phyloP scores from a whole-genome alignment of 1,140 invertebrate genomes.

The Aphaenogaster ashmeadi region DNA sequence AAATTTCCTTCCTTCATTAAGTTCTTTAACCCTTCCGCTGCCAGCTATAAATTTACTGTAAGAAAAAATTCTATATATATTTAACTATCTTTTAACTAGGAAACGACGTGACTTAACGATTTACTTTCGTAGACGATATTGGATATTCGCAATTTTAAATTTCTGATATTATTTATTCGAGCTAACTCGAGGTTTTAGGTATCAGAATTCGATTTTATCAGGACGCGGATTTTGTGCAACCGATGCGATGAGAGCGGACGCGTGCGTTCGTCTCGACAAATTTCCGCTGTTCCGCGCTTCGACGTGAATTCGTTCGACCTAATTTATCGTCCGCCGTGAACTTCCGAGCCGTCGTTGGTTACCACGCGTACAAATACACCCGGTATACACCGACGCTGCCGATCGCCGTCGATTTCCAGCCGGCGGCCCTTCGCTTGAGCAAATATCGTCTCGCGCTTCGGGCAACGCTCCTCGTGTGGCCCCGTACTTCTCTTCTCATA shows the following conservation, averaged over 20 bases:
- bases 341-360: not conserved
- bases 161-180: not conserved
- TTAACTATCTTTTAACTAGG: not conserved
- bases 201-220: not conserved
- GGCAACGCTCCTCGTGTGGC: slow-evolving; percentile 64
- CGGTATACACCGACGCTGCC: slow-evolving; percentile 33
- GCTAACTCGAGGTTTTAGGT: not conserved
- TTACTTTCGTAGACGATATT: not conserved
- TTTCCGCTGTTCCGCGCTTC: not conserved
- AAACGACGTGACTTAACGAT: not conserved
- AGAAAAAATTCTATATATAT: not conserved
- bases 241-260: not conserved
- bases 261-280: slow-evolving; percentile 3
- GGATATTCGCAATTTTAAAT: not conserved
- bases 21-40: not conserved
- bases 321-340: not conserved
- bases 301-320: not conserved
- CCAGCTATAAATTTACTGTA: not conserved
- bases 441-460: slow-evolving; percentile 74
- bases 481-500: slow-evolving; percentile 58
- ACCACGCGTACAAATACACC: not conserved
- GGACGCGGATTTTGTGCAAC: not conserved
- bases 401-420: slow-evolving; percentile 69
- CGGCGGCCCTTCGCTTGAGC: slow-evolving; percentile 50
- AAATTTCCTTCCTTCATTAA: not conserved